Conservation (phyloP, 1,140 invertebrate genomes). For the Caenorhabditis tropicalis region DNA sequence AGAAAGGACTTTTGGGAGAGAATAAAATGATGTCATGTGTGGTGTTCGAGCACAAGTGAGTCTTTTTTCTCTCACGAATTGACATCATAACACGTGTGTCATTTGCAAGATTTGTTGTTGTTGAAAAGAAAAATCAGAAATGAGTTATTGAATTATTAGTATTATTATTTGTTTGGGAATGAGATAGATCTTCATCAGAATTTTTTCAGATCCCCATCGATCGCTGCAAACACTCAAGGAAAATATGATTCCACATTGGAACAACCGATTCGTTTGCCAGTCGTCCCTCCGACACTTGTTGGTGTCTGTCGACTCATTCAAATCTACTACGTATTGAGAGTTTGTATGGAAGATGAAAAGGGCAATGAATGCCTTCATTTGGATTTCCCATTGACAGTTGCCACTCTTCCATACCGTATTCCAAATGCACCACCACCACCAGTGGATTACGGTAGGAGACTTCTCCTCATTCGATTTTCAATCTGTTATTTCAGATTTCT, state of each 20-base stretch:
- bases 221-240: conserved; percentile 60
- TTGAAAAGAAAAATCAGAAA: neutral
- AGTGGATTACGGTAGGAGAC: conserved; percentile 79
- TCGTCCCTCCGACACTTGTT: conserved; percentile 82
- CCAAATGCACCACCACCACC: conserved; percentile 78
- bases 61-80: neutral
- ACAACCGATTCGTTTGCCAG: conserved; percentile 77
- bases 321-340: conserved; percentile 83
- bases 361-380: conserved; percentile 81
- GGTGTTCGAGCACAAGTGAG: conserved; percentile 78
- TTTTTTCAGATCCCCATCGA: conserved; percentile 64
- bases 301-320: conserved; percentile 82
- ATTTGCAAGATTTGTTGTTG: neutral
- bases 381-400: conserved; percentile 83
- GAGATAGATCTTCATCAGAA: too few species aligned
- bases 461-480: neutral
- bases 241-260: conserved; percentile 78
- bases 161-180: too few species aligned
- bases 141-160: neutral
- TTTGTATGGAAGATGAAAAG: conserved; percentile 77
- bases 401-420: conserved; percentile 82
- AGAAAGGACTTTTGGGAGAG: conserved; percentile 81
- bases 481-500: conserved; percentile 61
- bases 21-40: conserved; percentile 80
- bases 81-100: neutral